Base-by-base conservation (phyloP, 2,797 vertebrate genomes). In the Tangara arthus region DNA sequence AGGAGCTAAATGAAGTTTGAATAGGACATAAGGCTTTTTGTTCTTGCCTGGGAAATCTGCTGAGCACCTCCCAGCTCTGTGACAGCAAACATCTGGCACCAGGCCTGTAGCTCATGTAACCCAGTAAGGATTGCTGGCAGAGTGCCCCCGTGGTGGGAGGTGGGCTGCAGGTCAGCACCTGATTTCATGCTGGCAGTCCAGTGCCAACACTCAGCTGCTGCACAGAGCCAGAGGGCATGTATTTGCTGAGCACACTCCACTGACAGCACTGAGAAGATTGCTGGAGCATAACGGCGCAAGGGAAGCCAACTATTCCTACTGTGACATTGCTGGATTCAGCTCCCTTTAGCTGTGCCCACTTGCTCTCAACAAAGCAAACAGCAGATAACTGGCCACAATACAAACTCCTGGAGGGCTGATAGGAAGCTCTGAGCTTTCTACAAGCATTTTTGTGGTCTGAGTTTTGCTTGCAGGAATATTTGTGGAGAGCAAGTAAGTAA, bases 121-220 rank as follows among this genome's bases (percentile, higher is more conserved):
- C 21, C 77, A 47, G 68, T 68, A 77, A 69, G 44, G 42, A 78
- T 15, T 53, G 61, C 87, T 96, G 93, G 76, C 65, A 83, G n/a
- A 42, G 19, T 5, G 23, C 75, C 70, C 46, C 59, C 14, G 0
- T 30, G 47, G 76, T 8, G 5, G 82, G 84, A 93, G 46, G 65
- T 35, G 26, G 89, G 79, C 72, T 91, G 7, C 82, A 91, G 87
- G 82, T 94, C 91, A 94, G 41, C 82, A 94, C 69, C 71, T 86
- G 79, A 93, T 95, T 96, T 95, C 93, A 94, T 75, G 72, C 91
- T 91, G 59, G 50, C 69, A 87, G 63, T 60, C 42, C 47, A 69
- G 0, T 71, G 91, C 90, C 82, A 95, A 20, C n/a, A 30, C 5
- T 81, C 53, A 87, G 47, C 26, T 73, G 26, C 59, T 66, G 59